These are phyloP conservation scores for Shargacucullia verbasci DNA, from an alignment of 2,888 invertebrate genomes.

Conservation along the genomic window DNA sequence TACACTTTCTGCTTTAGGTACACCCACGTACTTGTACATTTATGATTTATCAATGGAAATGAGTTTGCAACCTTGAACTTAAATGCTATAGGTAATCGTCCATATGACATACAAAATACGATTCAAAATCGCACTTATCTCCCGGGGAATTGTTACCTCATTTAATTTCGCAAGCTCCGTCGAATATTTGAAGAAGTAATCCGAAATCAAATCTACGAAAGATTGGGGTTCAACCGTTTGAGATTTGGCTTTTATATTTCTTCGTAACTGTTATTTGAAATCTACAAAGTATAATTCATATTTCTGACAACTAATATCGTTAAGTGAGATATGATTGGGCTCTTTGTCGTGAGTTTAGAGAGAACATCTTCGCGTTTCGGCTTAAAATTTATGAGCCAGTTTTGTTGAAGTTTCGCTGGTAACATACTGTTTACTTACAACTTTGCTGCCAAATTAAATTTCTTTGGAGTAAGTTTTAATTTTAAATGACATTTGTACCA, in stretches of 20 bases:
- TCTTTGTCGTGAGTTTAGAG: constrained; percentile 24
- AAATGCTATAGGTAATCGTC: constrained; percentile 8
- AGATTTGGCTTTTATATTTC: constrained; percentile 36
- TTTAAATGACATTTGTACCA: not conserved
- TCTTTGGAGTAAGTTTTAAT: constrained; percentile 1
- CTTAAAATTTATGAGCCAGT: constrained; percentile 29
- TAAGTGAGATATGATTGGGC: constrained; percentile 40
- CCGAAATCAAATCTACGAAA: constrained; percentile 52
- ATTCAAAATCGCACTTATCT: constrained; percentile 25
- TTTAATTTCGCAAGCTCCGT: constrained; percentile 44
- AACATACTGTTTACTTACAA: constrained; percentile 15
- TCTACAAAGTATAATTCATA: constrained; percentile 36
- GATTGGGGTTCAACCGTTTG: constrained; percentile 40
- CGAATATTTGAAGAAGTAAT: constrained; percentile 51
- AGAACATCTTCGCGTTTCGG: constrained; percentile 10
- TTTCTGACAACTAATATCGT: constrained; percentile 44
- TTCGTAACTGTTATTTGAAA: constrained; percentile 32
- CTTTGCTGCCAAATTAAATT: constrained; percentile 23
- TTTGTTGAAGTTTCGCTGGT: constrained; percentile 24
- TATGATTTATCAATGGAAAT: constrained; percentile 34
- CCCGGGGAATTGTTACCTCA: constrained; percentile 28
- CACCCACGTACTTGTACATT: constrained; percentile 17
- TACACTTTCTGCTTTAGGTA: constrained; percentile 10
- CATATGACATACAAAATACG: constrained; percentile 22
- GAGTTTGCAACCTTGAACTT: constrained; percentile 3